Base-by-base conservation (phyloP, 1,140 invertebrate species). In the Cheumatopsyche charites region DNA sequence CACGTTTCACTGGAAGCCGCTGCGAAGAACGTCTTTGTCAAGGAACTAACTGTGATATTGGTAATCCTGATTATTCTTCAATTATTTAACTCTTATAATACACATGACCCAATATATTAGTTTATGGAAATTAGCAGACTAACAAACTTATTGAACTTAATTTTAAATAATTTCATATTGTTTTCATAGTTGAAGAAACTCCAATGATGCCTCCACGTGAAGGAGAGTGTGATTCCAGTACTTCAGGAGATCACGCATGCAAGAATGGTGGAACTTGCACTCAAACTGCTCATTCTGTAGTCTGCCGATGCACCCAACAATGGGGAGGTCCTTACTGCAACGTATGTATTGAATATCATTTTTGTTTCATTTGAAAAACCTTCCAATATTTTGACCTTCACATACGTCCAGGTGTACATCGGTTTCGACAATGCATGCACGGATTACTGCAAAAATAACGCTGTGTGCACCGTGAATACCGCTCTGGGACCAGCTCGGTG, bases 381-480 rank as follows among this genome's bases (percentile, higher is more conserved):
- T n/a, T n/a, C n/a, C n/a, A n/a, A n/a, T n/a, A n/a, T n/a, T n/a
- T n/a, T n/a, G n/a, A n/a, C n/a, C n/a, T n/a, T 23, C 55, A 52
- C 19, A 26, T 43, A 52, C 19, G 73, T 76, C 70, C 68, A 80
- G 78, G 74, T 80, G 73, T 86, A 86, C 70, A 80, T 87, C 5
- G 82, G 84, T 1, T 81, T 85, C 68, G 86, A 87, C 71, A 87
- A 90, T 81, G 84, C 87, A 3, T 92, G 90, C 78, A 78, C 80
- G 0, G 80, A 81, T 58, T 82, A 80, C 67, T 91, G 90, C 78
- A 73, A 82, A 21, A 87, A 90, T 74, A 83, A 84, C 25, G 86
- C 84, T 0, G 79, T 87, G 49, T 91, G 90, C 73, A 79, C 82
- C 5, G 76, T 65, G 11, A 26, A 0, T 21, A 17, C 15, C 23